These are phyloP conservation scores for Andrena camellia DNA, from an alignment of 2,888 invertebrate species.

Conservation along the genomic window DNA sequence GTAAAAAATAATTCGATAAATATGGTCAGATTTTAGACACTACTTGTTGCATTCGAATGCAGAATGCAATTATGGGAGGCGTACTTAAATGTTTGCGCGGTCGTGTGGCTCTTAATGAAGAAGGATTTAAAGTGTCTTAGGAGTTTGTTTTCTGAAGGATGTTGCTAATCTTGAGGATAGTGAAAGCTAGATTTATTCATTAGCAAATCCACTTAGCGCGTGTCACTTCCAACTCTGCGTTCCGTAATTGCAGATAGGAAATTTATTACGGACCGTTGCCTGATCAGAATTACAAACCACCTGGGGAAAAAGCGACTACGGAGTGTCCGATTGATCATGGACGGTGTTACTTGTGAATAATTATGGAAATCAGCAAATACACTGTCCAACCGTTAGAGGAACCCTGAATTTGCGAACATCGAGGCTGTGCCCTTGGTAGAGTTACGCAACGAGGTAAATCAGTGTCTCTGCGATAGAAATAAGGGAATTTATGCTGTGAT, in stretches of 20 bases:
- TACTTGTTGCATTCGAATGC: too few relatives aligned
- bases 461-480: too few relatives aligned
- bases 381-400: background rate
- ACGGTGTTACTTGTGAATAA: constrained; percentile 24
- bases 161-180: background rate
- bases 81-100: too few relatives aligned
- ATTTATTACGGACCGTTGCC: constrained; percentile 13
- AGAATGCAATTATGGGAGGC: too few relatives aligned
- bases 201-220: background rate
- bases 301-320: constrained; percentile 1
- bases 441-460: background rate
- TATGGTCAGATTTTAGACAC: too few relatives aligned
- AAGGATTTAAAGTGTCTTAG: too few relatives aligned
- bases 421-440: background rate
- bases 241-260: background rate
- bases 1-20: too few relatives aligned
- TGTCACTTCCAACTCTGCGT: background rate
- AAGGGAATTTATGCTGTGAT: too few relatives aligned
- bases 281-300: constrained; percentile 33
- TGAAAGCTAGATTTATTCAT: background rate
- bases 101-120: too few relatives aligned
- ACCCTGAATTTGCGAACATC: background rate
- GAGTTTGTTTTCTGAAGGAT: too few relatives aligned
- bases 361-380: constrained; percentile 9
- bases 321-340: background rate